phyloP scores from a whole-genome alignment of 1,140 invertebrate species.

The Eueides isabella region DNA sequence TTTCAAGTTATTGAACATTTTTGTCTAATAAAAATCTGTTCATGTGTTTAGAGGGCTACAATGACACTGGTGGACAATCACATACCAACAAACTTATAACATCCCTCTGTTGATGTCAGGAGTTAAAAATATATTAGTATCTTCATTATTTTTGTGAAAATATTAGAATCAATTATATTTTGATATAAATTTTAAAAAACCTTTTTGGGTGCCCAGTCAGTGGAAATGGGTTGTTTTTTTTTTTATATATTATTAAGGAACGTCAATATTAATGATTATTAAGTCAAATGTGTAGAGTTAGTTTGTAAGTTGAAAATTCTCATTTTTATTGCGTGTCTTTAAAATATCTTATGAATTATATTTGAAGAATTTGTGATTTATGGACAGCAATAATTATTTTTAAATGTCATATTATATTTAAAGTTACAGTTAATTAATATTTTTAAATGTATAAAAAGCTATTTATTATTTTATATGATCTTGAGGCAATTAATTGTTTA shows the following conservation, averaged over 20 bases:
- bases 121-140: not conserved
- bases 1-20: no score
- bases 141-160: constrained; percentile 3
- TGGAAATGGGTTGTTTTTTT: not conserved
- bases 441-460: not conserved
- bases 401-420: not conserved
- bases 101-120: no score
- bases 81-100: no score
- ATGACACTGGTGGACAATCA: no score
- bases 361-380: not conserved
- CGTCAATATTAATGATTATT: not conserved
- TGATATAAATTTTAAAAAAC: constrained; percentile 1
- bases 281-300: not conserved
- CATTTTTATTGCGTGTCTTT: not conserved
- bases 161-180: constrained; percentile 7
- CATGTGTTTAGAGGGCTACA: no score
- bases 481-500: constrained; percentile 1
- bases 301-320: not conserved
- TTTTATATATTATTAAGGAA: not conserved
- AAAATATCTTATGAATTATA: not conserved
- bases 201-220: not conserved
- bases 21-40: no score
- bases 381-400: not conserved
- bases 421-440: not conserved
- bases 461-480: not conserved